Evolutionary conservation across 2,113 vertebrate species (phyloP).

Genomic region (Cyanocitta stelleri): DNA sequence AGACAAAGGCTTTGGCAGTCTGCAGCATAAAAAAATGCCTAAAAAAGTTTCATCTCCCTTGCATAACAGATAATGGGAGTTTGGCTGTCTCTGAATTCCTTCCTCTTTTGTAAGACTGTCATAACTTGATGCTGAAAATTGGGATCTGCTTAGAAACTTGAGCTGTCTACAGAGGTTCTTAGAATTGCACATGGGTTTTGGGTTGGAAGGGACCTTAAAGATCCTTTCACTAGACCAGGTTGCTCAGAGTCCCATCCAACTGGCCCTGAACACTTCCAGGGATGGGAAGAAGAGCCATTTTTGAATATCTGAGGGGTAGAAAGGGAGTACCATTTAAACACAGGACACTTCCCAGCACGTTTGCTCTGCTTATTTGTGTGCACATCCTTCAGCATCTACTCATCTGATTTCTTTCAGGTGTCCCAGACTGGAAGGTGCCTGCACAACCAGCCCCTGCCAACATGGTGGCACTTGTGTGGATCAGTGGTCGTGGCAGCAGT

Average conservation of each 20-base stretch:
- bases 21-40: neutral
- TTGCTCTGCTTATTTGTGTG: neutral
- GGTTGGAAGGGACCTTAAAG: neutral
- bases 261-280: neutral
- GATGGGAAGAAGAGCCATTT: neutral
- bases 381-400: neutral
- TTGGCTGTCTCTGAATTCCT: neutral
- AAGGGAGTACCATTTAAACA: neutral
- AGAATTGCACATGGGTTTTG: neutral
- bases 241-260: neutral
- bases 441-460: conserved; percentile 83
- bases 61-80: neutral
- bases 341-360: rapidly evolving
- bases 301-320: neutral
- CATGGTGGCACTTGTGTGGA: conserved; percentile 90
- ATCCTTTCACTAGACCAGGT: neutral
- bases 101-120: neutral
- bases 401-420: conserved; percentile 77
- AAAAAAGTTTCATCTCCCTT: neutral
- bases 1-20: neutral
- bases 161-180: neutral
- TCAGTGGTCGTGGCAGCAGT: conserved; percentile 96
- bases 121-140: neutral
- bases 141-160: neutral
- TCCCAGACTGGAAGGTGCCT: conserved; percentile 89